Evolutionary conservation across 1,140 invertebrate genomes (phyloP).

Genomic region (Temnothorax nylanderi): DNA sequence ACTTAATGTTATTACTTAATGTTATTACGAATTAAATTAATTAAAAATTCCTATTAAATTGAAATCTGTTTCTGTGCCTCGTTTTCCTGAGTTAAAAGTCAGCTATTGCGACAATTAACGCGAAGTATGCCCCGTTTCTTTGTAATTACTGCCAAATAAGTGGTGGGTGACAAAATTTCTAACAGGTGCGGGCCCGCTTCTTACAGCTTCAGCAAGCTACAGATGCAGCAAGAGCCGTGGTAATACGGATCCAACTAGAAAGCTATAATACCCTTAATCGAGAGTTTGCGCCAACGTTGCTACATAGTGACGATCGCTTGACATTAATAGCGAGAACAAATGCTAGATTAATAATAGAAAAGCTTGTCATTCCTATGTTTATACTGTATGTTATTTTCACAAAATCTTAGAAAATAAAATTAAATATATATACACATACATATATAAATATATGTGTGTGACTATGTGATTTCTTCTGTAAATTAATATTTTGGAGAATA

Average conservation of each 20-base stretch:
- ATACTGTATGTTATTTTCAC: conserved; percentile 28
- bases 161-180: conserved; percentile 74
- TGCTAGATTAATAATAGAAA: conserved; percentile 67
- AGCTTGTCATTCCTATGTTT: conserved; percentile 47
- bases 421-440: neutral
- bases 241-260: conserved; percentile 70
- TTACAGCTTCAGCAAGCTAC: conserved; percentile 77
- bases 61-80: neutral
- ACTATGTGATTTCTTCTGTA: neutral
- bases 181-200: conserved; percentile 83
- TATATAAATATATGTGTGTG: neutral
- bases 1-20: neutral
- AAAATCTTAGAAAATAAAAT: conserved; percentile 30
- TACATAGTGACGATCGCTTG: conserved; percentile 57
- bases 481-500: conserved; percentile 28
- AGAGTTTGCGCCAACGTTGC: conserved; percentile 30
- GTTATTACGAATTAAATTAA: conserved; percentile 16
- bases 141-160: conserved; percentile 77
- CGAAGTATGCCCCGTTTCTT: conserved; percentile 29
- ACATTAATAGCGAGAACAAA: conserved; percentile 64
- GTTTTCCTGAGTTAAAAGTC: neutral
- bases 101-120: conserved; percentile 23
- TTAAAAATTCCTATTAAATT: neutral
- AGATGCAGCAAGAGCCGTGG: conserved; percentile 69
- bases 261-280: conserved; percentile 61